phyloP scores from a whole-genome alignment of 2,888 invertebrate species.

The Caenorhabditis sp. region DNA sequence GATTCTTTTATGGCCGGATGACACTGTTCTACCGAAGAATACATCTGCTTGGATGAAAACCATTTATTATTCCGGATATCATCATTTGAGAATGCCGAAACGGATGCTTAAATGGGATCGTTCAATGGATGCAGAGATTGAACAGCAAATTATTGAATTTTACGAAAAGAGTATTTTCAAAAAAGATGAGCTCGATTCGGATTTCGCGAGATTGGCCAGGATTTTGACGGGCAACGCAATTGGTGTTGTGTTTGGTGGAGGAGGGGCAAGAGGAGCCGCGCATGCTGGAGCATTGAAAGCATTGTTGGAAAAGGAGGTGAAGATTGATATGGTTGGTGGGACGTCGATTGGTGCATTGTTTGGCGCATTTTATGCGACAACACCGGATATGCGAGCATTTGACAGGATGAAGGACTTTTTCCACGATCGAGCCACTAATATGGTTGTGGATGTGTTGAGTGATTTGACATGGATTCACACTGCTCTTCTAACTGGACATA shows the following conservation, averaged over 20 bases:
- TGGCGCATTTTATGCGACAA: slow-evolving; percentile 81
- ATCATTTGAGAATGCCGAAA: slow-evolving; percentile 87
- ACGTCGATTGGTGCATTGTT: slow-evolving; percentile 97
- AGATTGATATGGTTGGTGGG: slow-evolving; percentile 98
- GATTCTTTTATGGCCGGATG: slow-evolving; percentile 82
- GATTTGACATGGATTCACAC: slow-evolving; percentile 97
- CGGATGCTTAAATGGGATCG: slow-evolving; percentile 82
- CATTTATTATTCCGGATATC: slow-evolving; percentile 94
- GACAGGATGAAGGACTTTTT: slow-evolving; percentile 72
- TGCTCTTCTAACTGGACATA: slow-evolving; percentile 91
- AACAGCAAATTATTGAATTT: slow-evolving; percentile 38
- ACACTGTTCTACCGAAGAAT: slow-evolving; percentile 77
- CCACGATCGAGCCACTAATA: slow-evolving; percentile 72
- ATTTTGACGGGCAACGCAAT: slow-evolving; percentile 95
- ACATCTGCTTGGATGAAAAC: slow-evolving; percentile 87
- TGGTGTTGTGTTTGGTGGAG: slow-evolving; percentile 94
- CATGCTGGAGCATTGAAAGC: slow-evolving; percentile 97
- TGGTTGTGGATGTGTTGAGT: slow-evolving; percentile 95
- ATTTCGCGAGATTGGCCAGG: slow-evolving; percentile 92
- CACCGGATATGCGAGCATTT: slow-evolving; percentile 20
- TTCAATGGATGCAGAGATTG: background rate
- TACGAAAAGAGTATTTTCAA: slow-evolving; percentile 71
- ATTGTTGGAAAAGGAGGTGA: slow-evolving; percentile 93
- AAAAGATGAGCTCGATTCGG: slow-evolving; percentile 71
- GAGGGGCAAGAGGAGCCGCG: slow-evolving; percentile 94